Evolutionary conservation across 1,140 invertebrate genomes (phyloP), one percentile per base, ranked within the genome.

Genomic region (Drosophila paulistorum): DNA sequence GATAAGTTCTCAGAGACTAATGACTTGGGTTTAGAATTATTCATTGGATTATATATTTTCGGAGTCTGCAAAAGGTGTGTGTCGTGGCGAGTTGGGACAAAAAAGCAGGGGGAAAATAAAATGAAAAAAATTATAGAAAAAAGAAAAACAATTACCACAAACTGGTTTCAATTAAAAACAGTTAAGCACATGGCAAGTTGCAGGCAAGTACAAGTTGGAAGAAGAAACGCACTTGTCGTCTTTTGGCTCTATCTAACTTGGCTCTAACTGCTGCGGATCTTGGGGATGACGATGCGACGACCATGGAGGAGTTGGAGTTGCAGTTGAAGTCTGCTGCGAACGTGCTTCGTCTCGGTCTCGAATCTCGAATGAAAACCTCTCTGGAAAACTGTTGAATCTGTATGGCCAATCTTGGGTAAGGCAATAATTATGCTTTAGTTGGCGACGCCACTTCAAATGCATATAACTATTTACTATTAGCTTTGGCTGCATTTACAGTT

Each of bases 91-190:
- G 54, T 62, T 10, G 35, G 74, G 58, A 17, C 17, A 68, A 58
- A 23, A 26, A 45, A n/a, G 39, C 58, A 70, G 70, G 77, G 77
- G 80, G 68, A 70, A 70, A 72, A 74, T 71, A 67, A 74, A 78
- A 42, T 65, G 10, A 45, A 74, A 78, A 74, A 17, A 17, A 48
- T 23, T 14, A 45, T 45, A 45, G 42, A 45, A 51, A 51, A 30
- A 51, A 23, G 45, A 85, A 85, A 84, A 78, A 82, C 83, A 82
- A 87, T 89, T 89, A 87, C 80, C 72, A 41, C 59, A 87, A 87
- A 87, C 83, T 77, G 83, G 83, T 87, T 87, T 89, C 80, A 87
- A 87, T 87, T 87, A 87, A 89, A 87, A 77, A 87, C 83, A 89
- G 83, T 87, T 87, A 87, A 89, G 77, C 78, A 77, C 62, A 35